Evolutionary conservation across 1,140 invertebrate species (phyloP).

Genomic region (Dysdera silvatica): DNA sequence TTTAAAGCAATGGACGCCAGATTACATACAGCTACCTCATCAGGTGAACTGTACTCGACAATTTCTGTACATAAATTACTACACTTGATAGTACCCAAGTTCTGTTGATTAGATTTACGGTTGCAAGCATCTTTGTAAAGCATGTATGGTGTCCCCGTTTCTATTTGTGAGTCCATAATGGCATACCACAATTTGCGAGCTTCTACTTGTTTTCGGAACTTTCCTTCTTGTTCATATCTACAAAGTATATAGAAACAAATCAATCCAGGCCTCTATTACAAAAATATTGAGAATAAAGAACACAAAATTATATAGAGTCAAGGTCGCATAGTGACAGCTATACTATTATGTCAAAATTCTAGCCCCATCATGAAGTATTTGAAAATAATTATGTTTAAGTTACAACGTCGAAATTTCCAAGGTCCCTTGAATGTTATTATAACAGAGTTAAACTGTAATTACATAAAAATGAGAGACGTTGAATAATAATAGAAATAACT

Average conservation of each 20-base stretch:
- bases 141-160: slow-evolving; percentile 98
- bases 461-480: too few relatives aligned
- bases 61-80: slow-evolving; percentile 98
- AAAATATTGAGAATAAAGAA: too few relatives aligned
- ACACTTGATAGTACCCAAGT: slow-evolving; percentile 96
- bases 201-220: slow-evolving; percentile 63
- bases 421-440: too few relatives aligned
- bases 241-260: slow-evolving; percentile 24
- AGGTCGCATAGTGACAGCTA: too few relatives aligned
- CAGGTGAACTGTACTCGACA: slow-evolving; percentile 51
- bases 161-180: slow-evolving; percentile 91
- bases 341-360: too few relatives aligned
- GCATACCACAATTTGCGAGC: slow-evolving; percentile 89
- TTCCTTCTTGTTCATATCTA: slow-evolving; percentile 77
- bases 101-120: slow-evolving; percentile 95
- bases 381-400: too few relatives aligned
- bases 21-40: slow-evolving; percentile 98
- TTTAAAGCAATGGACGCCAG: slow-evolving; percentile 96
- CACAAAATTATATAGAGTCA: too few relatives aligned
- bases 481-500: too few relatives aligned
- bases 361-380: too few relatives aligned
- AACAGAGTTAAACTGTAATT: too few relatives aligned
- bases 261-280: too few relatives aligned
- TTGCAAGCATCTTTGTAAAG: slow-evolving; percentile 97
- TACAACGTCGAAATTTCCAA: too few relatives aligned